Conservation (phyloP, 2,888 invertebrate species). For the Diarsia rubi region DNA sequence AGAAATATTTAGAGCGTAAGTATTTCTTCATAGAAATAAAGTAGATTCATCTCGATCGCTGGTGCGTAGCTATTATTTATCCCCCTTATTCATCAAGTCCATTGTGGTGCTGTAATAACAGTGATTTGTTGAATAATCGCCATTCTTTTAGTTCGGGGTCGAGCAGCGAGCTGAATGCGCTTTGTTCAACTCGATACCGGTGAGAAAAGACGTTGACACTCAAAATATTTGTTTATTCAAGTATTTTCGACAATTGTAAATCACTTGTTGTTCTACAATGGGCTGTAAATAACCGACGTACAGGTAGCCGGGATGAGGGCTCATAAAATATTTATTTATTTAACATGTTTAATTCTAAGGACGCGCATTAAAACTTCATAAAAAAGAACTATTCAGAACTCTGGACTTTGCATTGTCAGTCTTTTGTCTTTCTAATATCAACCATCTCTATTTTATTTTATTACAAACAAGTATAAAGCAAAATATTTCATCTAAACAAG, state of each 20-base stretch:
- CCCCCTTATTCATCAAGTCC: slow-evolving; percentile 77
- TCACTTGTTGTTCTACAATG: slow-evolving; percentile 57
- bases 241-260: slow-evolving; percentile 61
- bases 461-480: background rate
- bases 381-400: slow-evolving; percentile 5
- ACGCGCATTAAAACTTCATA: background rate
- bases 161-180: slow-evolving; percentile 72
- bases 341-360: slow-evolving; percentile 18
- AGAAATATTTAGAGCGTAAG: slow-evolving; percentile 6
- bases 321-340: slow-evolving; percentile 48
- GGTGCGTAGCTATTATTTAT: slow-evolving; percentile 64
- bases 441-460: too few species aligned
- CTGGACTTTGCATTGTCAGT: background rate
- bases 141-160: slow-evolving; percentile 84
- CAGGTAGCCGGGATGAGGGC: slow-evolving; percentile 47
- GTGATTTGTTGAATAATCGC: slow-evolving; percentile 85
- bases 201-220: slow-evolving; percentile 87
- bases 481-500: slow-evolving; percentile 15
- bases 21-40: slow-evolving; percentile 37
- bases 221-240: slow-evolving; percentile 56
- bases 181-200: slow-evolving; percentile 86
- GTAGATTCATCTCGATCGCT: slow-evolving; percentile 58
- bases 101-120: slow-evolving; percentile 85
- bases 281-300: slow-evolving; percentile 47
- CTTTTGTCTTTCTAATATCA: background rate